phyloP scores from a whole-genome alignment of 1,140 invertebrate species.

The Zaprionus gabonicus region DNA sequence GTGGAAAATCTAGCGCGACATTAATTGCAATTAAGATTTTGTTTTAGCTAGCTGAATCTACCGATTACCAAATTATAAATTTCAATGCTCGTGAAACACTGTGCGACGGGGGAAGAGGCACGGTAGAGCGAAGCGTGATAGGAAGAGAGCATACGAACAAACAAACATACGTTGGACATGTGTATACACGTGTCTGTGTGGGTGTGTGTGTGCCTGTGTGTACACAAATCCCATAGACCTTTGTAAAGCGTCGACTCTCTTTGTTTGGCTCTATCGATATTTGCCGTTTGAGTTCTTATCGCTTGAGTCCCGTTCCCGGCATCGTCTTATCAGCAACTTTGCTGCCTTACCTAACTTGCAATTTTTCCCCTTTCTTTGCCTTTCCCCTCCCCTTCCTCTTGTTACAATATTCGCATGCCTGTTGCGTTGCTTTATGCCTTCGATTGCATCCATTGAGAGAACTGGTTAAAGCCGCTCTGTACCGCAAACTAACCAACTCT shows the following conservation, averaged over 20 bases:
- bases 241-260: constrained; percentile 42
- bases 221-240: constrained; percentile 17
- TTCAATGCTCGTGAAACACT: constrained; percentile 2
- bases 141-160: background rate
- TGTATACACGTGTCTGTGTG: background rate
- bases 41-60: constrained; percentile 10
- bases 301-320: constrained; percentile 3
- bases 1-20: background rate
- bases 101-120: background rate
- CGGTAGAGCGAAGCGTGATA: constrained; percentile 10
- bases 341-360: constrained; percentile 45
- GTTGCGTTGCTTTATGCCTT: constrained; percentile 22
- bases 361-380: constrained; percentile 5
- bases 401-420: constrained; percentile 24
- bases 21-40: constrained; percentile 10
- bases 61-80: constrained; percentile 7
- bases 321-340: constrained; percentile 36
- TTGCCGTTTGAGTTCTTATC: constrained; percentile 40
- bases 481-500: constrained; percentile 26
- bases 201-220: background rate
- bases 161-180: background rate
- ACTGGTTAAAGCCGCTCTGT: constrained; percentile 33
- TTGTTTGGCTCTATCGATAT: constrained; percentile 62
- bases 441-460: constrained; percentile 35
- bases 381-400: background rate